Evolutionary conservation across 37 sponge, comb jelly and placozoan genomes (phyloP).

Genomic region (Corticium candelabrum): DNA sequence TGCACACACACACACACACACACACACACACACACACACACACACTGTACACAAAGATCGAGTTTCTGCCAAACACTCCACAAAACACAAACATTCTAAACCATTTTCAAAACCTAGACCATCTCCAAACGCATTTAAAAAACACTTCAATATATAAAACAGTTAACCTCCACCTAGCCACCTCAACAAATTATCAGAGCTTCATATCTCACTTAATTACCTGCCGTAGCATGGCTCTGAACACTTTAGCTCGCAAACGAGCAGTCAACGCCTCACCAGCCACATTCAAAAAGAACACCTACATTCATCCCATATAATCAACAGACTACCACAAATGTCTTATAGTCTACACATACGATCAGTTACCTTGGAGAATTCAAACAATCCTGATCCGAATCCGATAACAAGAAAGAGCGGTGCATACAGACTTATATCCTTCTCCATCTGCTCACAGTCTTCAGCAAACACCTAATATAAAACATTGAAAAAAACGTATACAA

Average conservation of each 20-base stretch:
- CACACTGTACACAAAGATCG: slow-evolving; percentile 11
- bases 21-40: slow-evolving; percentile 1
- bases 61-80: too few species aligned
- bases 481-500: too few species aligned
- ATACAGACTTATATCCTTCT: neutral
- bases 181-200: slow-evolving; percentile 34
- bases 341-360: neutral
- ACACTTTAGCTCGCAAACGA: slow-evolving; percentile 32
- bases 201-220: too few species aligned
- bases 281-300: slow-evolving; percentile 46
- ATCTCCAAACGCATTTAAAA: too few species aligned
- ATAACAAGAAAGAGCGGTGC: neutral
- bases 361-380: neutral
- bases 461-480: neutral
- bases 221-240: slow-evolving; percentile 65
- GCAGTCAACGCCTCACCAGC: slow-evolving; percentile 66
- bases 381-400: neutral
- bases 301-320: neutral
- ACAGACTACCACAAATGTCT: too few species aligned
- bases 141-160: slow-evolving; percentile 55
- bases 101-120: too few species aligned
- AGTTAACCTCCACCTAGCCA: slow-evolving; percentile 52
- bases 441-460: neutral
- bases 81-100: too few species aligned
- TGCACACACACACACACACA: slow-evolving; percentile 25